Evolutionary conservation across 2,113 vertebrate genomes (phyloP).

Genomic region (Tiliqua scincoides): DNA sequence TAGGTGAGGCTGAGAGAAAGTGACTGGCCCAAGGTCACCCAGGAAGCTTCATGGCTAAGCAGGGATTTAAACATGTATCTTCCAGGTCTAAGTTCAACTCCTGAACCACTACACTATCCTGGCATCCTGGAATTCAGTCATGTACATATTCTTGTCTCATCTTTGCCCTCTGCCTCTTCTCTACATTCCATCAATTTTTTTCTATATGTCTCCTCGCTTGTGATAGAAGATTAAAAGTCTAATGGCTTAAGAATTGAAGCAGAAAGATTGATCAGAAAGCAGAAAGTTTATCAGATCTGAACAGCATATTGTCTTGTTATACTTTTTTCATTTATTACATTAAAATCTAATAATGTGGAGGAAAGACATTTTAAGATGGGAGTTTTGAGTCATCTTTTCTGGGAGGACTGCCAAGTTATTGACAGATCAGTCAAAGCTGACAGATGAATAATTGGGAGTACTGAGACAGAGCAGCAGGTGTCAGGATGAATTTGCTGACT

Average conservation of each 20-base stretch:
- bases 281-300: constrained; percentile 24
- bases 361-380: constrained; percentile 56
- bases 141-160: neutral
- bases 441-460: constrained; percentile 68
- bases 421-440: constrained; percentile 62
- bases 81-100: too few relatives aligned
- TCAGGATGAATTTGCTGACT: constrained; percentile 58
- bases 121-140: too few relatives aligned
- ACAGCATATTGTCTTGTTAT: constrained; percentile 23
- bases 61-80: too few relatives aligned
- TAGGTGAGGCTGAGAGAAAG: too few relatives aligned
- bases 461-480: constrained; percentile 57
- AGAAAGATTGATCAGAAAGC: neutral
- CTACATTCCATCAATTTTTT: neutral
- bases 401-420: constrained; percentile 69
- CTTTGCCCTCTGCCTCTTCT: neutral
- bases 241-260: constrained; percentile 25
- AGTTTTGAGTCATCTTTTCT: constrained; percentile 75
- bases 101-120: too few relatives aligned
- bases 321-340: constrained; percentile 23
- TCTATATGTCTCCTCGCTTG: neutral
- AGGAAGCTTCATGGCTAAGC: too few relatives aligned
- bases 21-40: too few relatives aligned
- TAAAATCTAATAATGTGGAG: constrained; percentile 26
- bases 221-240: neutral